phyloP scores from a whole-genome alignment of 2,888 invertebrate genomes.

The Ctenicera cuprea region DNA sequence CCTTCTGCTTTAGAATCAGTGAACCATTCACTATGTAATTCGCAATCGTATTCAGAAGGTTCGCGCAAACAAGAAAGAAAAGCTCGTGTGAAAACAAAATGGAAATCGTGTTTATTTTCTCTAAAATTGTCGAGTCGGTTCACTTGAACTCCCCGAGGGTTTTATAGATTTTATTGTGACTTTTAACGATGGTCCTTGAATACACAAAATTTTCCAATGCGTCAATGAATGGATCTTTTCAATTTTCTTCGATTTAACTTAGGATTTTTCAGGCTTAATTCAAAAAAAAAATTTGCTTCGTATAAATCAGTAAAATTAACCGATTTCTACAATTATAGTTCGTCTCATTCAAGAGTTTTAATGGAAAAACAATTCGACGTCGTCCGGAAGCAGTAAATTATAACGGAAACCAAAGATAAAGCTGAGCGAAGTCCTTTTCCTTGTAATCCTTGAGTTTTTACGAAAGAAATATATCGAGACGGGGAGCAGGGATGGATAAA shows the following conservation, averaged over 20 bases:
- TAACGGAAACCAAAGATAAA: slow-evolving; percentile 13
- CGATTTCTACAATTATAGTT: too few relatives aligned
- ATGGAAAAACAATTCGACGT: neutral
- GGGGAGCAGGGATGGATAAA: slow-evolving; percentile 55
- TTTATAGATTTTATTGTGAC: slow-evolving; percentile 42
- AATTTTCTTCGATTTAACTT: slow-evolving; percentile 5
- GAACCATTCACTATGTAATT: slow-evolving; percentile 62
- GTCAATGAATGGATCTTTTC: neutral
- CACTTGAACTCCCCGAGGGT: slow-evolving; percentile 39
- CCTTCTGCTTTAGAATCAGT: slow-evolving; percentile 62
- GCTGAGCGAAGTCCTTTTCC: slow-evolving; percentile 33
- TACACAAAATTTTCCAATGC: slow-evolving; percentile 14
- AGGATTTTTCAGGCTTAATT: neutral
- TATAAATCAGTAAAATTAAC: too few relatives aligned
- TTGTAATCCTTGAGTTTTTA: slow-evolving; percentile 41
- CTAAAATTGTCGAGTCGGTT: slow-evolving; percentile 45
- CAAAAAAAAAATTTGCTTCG: neutral
- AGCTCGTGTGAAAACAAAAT: slow-evolving; percentile 52
- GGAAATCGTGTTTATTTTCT: slow-evolving; percentile 52
- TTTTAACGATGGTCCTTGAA: slow-evolving; percentile 37
- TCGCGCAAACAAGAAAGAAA: slow-evolving; percentile 57
- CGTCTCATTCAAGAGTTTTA: neutral
- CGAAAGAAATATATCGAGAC: slow-evolving; percentile 32
- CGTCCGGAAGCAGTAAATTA: slow-evolving; percentile 13
- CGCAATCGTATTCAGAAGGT: slow-evolving; percentile 54